These are phyloP conservation scores for Hoplostethus mediterraneus DNA, from an alignment of 2,797 vertebrate genomes.

Conservation along the genomic window DNA sequence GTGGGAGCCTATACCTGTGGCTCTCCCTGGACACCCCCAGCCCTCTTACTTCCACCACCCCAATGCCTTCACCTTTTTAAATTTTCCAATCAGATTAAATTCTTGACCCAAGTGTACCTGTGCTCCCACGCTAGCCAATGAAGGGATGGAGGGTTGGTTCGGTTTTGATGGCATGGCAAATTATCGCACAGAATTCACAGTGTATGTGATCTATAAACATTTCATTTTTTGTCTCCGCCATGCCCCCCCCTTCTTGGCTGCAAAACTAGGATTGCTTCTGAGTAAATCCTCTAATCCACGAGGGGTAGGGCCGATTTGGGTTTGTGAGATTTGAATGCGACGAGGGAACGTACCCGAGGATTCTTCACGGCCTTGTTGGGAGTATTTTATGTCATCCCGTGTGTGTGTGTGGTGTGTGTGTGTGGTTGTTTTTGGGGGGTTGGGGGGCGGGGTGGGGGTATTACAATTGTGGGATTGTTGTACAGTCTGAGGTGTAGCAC, in stretches of 20 bases:
- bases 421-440: not conserved
- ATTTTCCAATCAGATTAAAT: not conserved
- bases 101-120: constrained; percentile 1
- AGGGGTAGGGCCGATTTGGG: constrained; percentile 50
- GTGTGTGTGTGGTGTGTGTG: constrained; percentile 22
- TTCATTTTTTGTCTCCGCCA: constrained; percentile 9
- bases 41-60: not conserved
- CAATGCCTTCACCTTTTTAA: not conserved
- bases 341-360: not conserved
- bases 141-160: not conserved
- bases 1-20: constrained; percentile 87
- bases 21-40: constrained; percentile 63
- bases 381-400: constrained; percentile 27
- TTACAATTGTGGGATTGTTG: constrained; percentile 24
- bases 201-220: constrained; percentile 36
- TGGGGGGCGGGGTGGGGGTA: not conserved
- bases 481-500: too few species aligned
- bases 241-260: constrained; percentile 64
- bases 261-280: constrained; percentile 72
- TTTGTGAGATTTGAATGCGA: constrained; percentile 65
- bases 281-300: constrained; percentile 78
- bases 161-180: constrained; percentile 3
- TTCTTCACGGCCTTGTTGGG: constrained; percentile 43
- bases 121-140: not conserved
- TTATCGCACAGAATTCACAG: not conserved